These are phyloP conservation scores for Larimichthys polyactis DNA, from an alignment of 2,113 vertebrate species.

Conservation along the genomic window DNA sequence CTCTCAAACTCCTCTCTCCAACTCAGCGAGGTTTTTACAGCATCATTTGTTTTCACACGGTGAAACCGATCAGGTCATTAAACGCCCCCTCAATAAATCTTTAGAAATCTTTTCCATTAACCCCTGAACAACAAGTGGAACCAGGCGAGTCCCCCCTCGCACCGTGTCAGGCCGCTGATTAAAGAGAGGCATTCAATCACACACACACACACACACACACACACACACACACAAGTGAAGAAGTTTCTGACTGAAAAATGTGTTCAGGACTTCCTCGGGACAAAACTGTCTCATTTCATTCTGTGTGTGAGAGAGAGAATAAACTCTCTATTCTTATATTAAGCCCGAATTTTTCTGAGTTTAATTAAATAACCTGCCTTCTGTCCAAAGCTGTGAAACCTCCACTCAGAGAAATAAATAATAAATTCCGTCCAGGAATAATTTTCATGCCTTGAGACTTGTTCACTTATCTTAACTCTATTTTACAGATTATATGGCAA, in stretches of 20 bases:
- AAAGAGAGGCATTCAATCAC: conserved; percentile 76
- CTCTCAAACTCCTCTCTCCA: conserved; percentile 6
- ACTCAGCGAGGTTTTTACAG: conserved; percentile 74
- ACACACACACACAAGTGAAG: conserved; percentile 39
- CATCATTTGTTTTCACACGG: conserved; percentile 82
- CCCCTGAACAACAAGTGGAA: conserved; percentile 77
- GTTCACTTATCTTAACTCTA: conserved; percentile 8
- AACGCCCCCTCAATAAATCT: conserved; percentile 84
- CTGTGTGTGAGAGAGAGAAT: background rate
- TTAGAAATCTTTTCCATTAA: conserved; percentile 82
- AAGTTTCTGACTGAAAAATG: conserved; percentile 16
- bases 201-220: conserved; percentile 34
- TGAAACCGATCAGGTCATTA: conserved; percentile 84
- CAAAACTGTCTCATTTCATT: background rate
- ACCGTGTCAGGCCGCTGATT: conserved; percentile 74
- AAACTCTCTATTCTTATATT: background rate
- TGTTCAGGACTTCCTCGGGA: conserved; percentile 22
- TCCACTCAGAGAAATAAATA: conserved; percentile 32
- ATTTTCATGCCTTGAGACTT: conserved; percentile 16
- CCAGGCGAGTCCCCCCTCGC: conserved; percentile 73
- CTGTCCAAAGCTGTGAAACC: conserved; percentile 44
- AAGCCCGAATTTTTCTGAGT: background rate
- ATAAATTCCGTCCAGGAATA: conserved; percentile 26
- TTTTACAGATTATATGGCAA: conserved; percentile 16
- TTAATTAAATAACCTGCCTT: conserved; percentile 55